These are phyloP conservation scores for Meta bourneti DNA, from an alignment of 2,888 invertebrate genomes.

Conservation along the genomic window DNA sequence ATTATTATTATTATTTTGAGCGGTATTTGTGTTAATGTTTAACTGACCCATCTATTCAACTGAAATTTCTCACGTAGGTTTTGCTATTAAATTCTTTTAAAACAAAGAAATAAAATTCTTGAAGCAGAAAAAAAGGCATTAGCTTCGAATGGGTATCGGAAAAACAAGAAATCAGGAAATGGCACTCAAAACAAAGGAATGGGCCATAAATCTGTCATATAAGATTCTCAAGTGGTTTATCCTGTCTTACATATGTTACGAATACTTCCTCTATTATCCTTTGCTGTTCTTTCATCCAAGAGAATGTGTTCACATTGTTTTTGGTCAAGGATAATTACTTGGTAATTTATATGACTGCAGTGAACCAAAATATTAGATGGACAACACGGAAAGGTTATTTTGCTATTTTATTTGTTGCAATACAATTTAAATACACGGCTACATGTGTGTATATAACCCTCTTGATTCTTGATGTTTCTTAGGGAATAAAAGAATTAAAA, in stretches of 20 bases:
- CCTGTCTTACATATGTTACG: slow-evolving; percentile 9
- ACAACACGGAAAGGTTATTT: too few relatives aligned
- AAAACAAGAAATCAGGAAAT: not conserved
- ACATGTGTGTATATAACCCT: too few relatives aligned
- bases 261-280: slow-evolving; percentile 5
- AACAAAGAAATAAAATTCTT: too few relatives aligned
- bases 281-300: not conserved
- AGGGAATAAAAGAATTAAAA: too few relatives aligned
- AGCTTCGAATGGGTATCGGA: slow-evolving; percentile 13
- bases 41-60: not conserved
- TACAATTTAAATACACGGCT: too few relatives aligned
- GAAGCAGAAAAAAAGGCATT: too few relatives aligned
- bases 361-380: too few relatives aligned
- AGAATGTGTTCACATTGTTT: not conserved
- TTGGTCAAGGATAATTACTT: not conserved
- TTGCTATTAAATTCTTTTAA: too few relatives aligned
- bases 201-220: slow-evolving; percentile 26
- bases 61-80: too few relatives aligned
- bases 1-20: slow-evolving; percentile 6
- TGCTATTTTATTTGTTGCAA: too few relatives aligned
- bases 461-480: too few relatives aligned
- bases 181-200: slow-evolving; percentile 1
- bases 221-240: slow-evolving; percentile 17
- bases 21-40: not conserved
- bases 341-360: not conserved